Evolutionary conservation across 1,140 invertebrate genomes (phyloP).

Genomic region (Sycophila sp.): DNA sequence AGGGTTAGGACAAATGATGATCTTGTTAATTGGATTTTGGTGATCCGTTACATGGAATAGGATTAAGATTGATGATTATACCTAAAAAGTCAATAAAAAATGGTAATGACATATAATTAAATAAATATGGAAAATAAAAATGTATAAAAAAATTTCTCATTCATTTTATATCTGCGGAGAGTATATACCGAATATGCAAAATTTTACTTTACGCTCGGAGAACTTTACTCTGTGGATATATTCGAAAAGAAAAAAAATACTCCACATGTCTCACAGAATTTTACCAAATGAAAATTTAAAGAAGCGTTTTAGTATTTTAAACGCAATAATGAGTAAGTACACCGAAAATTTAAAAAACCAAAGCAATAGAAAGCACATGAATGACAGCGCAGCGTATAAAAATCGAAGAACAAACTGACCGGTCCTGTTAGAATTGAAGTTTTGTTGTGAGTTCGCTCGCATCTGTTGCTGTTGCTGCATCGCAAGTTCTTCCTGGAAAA

Average conservation of each 20-base stretch:
- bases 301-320: background rate
- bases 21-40: constrained; percentile 33
- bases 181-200: no score
- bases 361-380: no score
- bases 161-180: no score
- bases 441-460: constrained; percentile 57
- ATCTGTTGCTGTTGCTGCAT: constrained; percentile 55
- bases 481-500: constrained; percentile 45
- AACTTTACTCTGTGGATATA: no score
- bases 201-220: no score
- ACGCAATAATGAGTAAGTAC: background rate
- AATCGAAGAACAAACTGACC: constrained; percentile 46
- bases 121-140: no score
- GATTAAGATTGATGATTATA: constrained; percentile 44
- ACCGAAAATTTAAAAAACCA: no score
- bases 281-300: background rate
- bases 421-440: constrained; percentile 57
- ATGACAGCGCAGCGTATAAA: no score
- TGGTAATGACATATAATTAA: constrained; percentile 1
- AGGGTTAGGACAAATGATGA: constrained; percentile 17
- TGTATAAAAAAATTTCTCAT: no score
- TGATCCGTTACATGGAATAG: constrained; percentile 50
- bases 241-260: no score
- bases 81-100: constrained; percentile 44
- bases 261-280: no score